A percentile compares a stretch with the other conserved stretches of the same genome.
These are phyloP conservation scores for Gallinago nigripennis DNA, from an alignment of 2,797 vertebrate species.

Conservation along the genomic window DNA sequence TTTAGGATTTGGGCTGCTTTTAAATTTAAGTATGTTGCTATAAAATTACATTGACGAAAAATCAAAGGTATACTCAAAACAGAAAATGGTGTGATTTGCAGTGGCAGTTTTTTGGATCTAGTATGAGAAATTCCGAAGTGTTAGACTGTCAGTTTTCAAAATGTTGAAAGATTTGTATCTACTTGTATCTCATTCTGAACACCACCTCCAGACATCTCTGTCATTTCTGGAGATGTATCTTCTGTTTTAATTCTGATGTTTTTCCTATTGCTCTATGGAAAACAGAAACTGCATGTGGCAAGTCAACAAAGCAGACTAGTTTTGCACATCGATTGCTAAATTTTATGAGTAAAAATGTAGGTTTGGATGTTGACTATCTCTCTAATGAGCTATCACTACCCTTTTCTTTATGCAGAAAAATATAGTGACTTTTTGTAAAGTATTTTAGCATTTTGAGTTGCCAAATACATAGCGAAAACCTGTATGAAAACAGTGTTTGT, in stretches of 20 bases:
- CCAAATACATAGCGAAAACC: background rate
- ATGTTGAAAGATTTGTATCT: background rate
- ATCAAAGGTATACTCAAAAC: background rate
- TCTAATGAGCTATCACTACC: conserved; percentile 41
- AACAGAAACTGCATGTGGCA: background rate
- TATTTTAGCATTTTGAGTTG: background rate
- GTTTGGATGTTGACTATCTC: conserved; percentile 3
- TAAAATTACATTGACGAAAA: background rate
- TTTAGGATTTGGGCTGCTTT: background rate
- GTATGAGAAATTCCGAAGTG: background rate
- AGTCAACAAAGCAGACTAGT: background rate
- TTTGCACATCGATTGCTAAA: background rate
- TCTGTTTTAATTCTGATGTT: background rate
- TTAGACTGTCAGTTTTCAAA: background rate
- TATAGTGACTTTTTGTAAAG: conserved; percentile 17
- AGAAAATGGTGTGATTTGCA: background rate
- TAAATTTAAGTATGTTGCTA: background rate
- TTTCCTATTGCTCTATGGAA: background rate
- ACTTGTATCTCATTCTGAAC: background rate
- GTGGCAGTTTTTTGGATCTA: background rate
- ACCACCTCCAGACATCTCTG: background rate
- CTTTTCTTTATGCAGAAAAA: conserved; percentile 60
- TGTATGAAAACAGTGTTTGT: conserved; percentile 40
- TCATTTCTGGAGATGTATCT: background rate
- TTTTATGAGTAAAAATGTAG: background rate